phyloP scores from a whole-genome alignment of 2,888 invertebrate species.

The Torymus texanus region DNA sequence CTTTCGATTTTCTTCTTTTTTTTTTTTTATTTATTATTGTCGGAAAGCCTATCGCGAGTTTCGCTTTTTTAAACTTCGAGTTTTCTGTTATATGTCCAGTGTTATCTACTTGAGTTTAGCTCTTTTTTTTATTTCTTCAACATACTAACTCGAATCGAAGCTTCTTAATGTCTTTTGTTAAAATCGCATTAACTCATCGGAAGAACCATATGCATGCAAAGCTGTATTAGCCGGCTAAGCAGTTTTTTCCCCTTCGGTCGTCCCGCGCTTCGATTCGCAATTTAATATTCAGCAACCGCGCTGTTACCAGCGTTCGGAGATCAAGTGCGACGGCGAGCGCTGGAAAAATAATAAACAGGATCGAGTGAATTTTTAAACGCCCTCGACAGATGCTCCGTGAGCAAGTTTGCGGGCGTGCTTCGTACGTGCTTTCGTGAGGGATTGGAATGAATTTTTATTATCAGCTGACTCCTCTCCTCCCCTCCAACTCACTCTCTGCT shows the following conservation, averaged over 20 bases:
- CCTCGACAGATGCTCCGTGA: slow-evolving; percentile 58
- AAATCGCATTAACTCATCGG: no score
- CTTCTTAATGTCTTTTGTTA: no score
- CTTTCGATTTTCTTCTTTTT: slow-evolving; percentile 7
- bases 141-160: no score
- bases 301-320: slow-evolving; percentile 45
- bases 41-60: no score
- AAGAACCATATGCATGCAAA: not conserved
- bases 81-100: no score
- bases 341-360: slow-evolving; percentile 59
- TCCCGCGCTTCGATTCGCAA: not conserved
- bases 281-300: slow-evolving; percentile 4
- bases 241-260: not conserved
- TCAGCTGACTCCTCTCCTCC: slow-evolving; percentile 20
- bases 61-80: no score
- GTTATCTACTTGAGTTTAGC: no score
- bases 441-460: slow-evolving; percentile 59
- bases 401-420: not conserved
- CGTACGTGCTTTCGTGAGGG: slow-evolving; percentile 45
- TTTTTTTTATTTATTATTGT: no score
- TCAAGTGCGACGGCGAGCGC: slow-evolving; percentile 34
- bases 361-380: slow-evolving; percentile 50
- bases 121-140: no score
- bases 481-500: slow-evolving; percentile 8
- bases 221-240: not conserved